Base-by-base conservation (phyloP, 1,140 invertebrate species). In the Pseudomyrmex gracilis region DNA sequence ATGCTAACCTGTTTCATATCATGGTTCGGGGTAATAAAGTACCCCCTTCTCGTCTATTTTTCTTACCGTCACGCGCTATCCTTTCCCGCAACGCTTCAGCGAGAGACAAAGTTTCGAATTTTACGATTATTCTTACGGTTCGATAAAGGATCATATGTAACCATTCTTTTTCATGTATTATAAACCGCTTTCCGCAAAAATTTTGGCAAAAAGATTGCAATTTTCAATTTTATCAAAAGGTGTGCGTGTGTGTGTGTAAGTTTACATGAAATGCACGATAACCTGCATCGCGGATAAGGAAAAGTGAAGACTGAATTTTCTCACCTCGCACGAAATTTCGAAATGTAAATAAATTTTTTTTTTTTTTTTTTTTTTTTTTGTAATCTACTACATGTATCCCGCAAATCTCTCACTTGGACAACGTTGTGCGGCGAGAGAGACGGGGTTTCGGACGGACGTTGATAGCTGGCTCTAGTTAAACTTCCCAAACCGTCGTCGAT, bases 1-100 rank as follows among this genome's bases (percentile, higher is more conserved):
- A 92, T 83, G 90, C 89, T 91, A 91, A 92, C 90, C 87, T 87
- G 87, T 92, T 93, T 93, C 90, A 90, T 92, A 92, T 90, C 87
- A 74, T 85, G 87, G 90, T 92, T 91, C 84, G 80, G 67, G 80
- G 86, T 89, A 90, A 90, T 91, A 91, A 91, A 91, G 89, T 89
- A 90, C 80, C 73, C 67, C 4, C 17, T 15, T 34, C 43, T 15
- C 34, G 58, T 43, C 24, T 55, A 20, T 10, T 64, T 45, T 47
- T 7, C 57, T 22, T n/a, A 24, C 12, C 51, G 20, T 66, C 45
- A 0, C 5, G 60, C 10, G 24, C 17, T 17, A 20, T 63, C 55
- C 53, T 53, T 84, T 73, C 70, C 53, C 82, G 53, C 51, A 47
- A 45, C 74, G 64, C 73, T 71, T 77, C 66, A 34, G 43, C 60